A percentile compares a stretch with the other conserved stretches of the same genome.
Evolutionary conservation across 1,140 invertebrate genomes (phyloP).

Genomic region (Archivesica marissinica): DNA sequence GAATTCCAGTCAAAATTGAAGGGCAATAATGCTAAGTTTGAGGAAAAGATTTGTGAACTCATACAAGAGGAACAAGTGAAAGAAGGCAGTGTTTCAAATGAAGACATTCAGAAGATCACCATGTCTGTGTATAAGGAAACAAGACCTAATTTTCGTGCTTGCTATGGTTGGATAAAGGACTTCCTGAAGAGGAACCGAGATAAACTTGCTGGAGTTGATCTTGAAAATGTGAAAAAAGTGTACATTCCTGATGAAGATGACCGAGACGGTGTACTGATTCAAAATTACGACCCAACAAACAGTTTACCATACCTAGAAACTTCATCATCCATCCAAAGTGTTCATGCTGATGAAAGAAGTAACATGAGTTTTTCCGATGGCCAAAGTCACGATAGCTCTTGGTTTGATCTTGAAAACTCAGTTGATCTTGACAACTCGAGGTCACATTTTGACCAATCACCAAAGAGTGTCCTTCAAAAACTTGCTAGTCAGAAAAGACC

Average conservation of each 20-base stretch:
- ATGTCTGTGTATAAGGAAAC: slow-evolving; percentile 57
- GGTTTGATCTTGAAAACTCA: slow-evolving; percentile 46
- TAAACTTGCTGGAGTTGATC: slow-evolving; percentile 40
- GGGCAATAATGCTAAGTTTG: slow-evolving; percentile 58
- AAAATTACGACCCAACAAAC: slow-evolving; percentile 39
- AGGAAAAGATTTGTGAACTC: slow-evolving; percentile 50
- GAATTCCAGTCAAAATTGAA: slow-evolving; percentile 55
- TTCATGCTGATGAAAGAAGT: slow-evolving; percentile 14
- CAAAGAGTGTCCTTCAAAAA: slow-evolving; percentile 32
- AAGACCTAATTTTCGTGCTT: slow-evolving; percentile 60
- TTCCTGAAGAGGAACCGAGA: slow-evolving; percentile 46
- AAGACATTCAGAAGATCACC: slow-evolving; percentile 56
- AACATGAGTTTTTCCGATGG: slow-evolving; percentile 17
- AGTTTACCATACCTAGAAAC: slow-evolving; percentile 38
- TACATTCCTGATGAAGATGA: slow-evolving; percentile 60
- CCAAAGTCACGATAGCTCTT: slow-evolving; percentile 45
- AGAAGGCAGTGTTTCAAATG: slow-evolving; percentile 59
- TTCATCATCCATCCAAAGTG: neutral
- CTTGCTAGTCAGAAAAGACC: slow-evolving; percentile 54
- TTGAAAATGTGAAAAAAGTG: slow-evolving; percentile 60
- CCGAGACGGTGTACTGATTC: slow-evolving; percentile 47
- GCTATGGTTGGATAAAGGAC: slow-evolving; percentile 57
- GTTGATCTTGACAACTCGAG: slow-evolving; percentile 37
- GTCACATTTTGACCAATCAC: slow-evolving; percentile 28
- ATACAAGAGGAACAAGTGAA: slow-evolving; percentile 47